Evolutionary conservation across 2,797 vertebrate genomes (phyloP), one percentile per base, ranked within the genome.

Genomic region (Champsocephalus gunnari): DNA sequence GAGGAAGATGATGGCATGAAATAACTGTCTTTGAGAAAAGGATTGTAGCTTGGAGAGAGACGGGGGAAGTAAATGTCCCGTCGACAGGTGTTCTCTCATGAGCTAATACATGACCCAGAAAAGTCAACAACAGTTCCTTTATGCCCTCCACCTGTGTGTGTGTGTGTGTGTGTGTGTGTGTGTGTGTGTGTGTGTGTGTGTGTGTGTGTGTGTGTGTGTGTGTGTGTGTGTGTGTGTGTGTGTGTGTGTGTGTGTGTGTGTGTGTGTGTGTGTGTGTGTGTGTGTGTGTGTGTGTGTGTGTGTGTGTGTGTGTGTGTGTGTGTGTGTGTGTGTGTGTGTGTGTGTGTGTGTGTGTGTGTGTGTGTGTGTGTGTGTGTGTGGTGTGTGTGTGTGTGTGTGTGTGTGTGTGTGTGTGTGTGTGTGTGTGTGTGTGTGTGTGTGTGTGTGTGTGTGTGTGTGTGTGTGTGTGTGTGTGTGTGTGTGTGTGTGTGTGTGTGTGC

Each of bases 61-160:
- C 34, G 0, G 24, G 0, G 0, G 66, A 53, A 66, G 59, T 47
- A 45, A 21, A 57, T 76, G 82, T 83, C 71, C 77, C 57, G 70
- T 75, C 65, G 81, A 92, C 92, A 94, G 93, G 92, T 94, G 92
- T 86, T 81, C 64, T 70, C 78, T 77, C 74, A 62, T 43, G 82
- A 89, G 84, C 77, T 91, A 92, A 91, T 82, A 91, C 89, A 88
- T 56, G 65, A 83, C 77, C 80, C 81, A 80, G 87, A 81, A 88
- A 90, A 91, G 91, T 93, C 89, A 92, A 87, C 82, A 89, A 77
- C 13, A 43, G 48, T 3, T 16, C 47, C 67, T 83, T 67, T n/a
- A n/a, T 47, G 73, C 80, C 71, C 66, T 51, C 69, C 82, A 85
- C 81, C 84, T 86, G 86, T 81, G 87, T 85, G 80, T 82, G 75